A percentile compares a stretch with the other conserved stretches of the same genome.
Evolutionary conservation across 2,113 vertebrate genomes (phyloP).

Genomic region (Oncorhynchus gorbuscha): DNA sequence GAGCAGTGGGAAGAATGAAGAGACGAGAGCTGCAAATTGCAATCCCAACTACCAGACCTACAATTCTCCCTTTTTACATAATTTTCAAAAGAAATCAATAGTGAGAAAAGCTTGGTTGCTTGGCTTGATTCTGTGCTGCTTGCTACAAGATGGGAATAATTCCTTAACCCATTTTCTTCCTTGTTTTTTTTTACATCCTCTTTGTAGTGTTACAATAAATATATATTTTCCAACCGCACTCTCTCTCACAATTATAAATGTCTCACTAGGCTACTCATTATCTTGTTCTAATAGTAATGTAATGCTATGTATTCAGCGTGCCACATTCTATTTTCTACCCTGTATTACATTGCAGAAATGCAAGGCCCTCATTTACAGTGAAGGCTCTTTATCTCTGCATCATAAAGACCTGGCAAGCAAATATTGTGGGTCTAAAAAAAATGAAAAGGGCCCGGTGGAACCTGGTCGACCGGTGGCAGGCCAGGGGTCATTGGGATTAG

Average conservation of each 20-base stretch:
- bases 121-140: conserved; percentile 53
- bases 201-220: conserved; percentile 75
- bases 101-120: conserved; percentile 33
- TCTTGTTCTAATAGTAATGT: conserved; percentile 53
- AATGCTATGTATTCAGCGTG: conserved; percentile 73
- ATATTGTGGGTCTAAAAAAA: conserved; percentile 48
- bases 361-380: conserved; percentile 66
- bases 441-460: too few relatives aligned
- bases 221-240: not conserved
- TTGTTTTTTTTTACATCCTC: conserved; percentile 56
- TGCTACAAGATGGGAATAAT: conserved; percentile 78
- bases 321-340: conserved; percentile 69
- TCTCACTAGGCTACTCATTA: conserved; percentile 75
- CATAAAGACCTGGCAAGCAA: conserved; percentile 79
- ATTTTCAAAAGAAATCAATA: conserved; percentile 78
- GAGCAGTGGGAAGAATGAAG: conserved; percentile 72
- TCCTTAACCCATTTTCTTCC: conserved; percentile 63
- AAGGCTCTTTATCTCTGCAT: conserved; percentile 70
- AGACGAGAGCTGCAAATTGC: conserved; percentile 73
- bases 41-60: conserved; percentile 65
- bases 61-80: conserved; percentile 64
- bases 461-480: too few relatives aligned
- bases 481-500: conserved; percentile 70
- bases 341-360: conserved; percentile 64
- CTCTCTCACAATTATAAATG: conserved; percentile 64